Base-by-base conservation (phyloP, 2,888 invertebrate genomes). In the Ephialtes manifestator region DNA sequence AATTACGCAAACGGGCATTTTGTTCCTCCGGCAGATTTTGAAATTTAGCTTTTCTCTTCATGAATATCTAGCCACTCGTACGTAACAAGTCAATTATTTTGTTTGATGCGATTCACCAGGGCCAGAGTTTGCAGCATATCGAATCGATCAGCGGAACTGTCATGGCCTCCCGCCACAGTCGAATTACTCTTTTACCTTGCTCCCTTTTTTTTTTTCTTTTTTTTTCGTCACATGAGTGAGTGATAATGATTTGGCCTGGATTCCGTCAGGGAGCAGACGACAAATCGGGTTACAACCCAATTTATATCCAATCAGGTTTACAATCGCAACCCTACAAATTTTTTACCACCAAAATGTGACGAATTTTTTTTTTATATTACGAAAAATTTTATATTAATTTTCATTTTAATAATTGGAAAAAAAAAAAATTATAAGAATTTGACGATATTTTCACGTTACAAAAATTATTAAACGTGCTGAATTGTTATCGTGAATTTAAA, bases 191-290 rank as follows among this genome's bases (percentile, higher is more conserved):
- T 71, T 78, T 68, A 71, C 68, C 72, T 72, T 82, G 31, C 51
- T 71, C 70, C 67, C 53, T 58, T 67, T 53, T 65, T 79, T 82
- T 71, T 70, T 11, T n/a, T n/a, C n/a, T n/a, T n/a, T n/a, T n/a
- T n/a, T n/a, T n/a, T n/a, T n/a, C 13, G 46, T 71, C 75, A 65
- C 70, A 70, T 63, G 55, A 83, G 65, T 63, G 75, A 72, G 77
- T 20, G 75, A 65, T 75, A 74, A 84, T 84, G 77, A 84, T 84
- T 70, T 11, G 74, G 84, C 68, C 77, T 74, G 84, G 84, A 74
- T 78, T 68, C 51, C 46, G 24, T 11, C n/a, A 18, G 11, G 51
- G 20, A 18, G 63, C 51, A 8, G 28, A 20, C 15, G 28, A 48
- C 63, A 2, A 65, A 83, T 63, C 24, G 20, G 18, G 65, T 63